A percentile compares a stretch with the other conserved stretches of the same genome.
Conservation (phyloP, 2,113 vertebrate species). For the Oncorhynchus mykiss region DNA sequence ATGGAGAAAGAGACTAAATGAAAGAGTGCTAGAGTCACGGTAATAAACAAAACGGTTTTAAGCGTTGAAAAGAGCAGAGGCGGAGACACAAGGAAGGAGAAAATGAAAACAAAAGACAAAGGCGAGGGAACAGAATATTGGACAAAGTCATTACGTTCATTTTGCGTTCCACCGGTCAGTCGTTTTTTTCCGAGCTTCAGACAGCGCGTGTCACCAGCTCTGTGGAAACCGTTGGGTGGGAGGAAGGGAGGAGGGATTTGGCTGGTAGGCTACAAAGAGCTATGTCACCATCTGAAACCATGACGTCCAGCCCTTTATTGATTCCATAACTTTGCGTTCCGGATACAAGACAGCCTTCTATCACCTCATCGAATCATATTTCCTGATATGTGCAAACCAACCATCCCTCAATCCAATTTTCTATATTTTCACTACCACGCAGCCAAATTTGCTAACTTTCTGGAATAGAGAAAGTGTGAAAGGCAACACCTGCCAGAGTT, state of each 20-base stretch:
- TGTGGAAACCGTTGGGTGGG: neutral
- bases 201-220: neutral
- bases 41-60: too few relatives aligned
- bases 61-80: neutral
- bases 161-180: neutral
- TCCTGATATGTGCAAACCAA: neutral
- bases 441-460: neutral
- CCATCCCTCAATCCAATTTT: neutral
- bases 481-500: too few relatives aligned
- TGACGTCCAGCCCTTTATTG: constrained; percentile 7
- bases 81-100: neutral
- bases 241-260: neutral
- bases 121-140: neutral
- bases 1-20: neutral
- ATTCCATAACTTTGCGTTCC: neutral
- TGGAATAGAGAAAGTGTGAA: neutral
- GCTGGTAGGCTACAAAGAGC: neutral
- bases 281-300: neutral
- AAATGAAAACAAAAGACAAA: neutral
- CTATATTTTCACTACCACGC: neutral
- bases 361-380: constrained; percentile 9
- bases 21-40: too few relatives aligned
- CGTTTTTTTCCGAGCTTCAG: neutral
- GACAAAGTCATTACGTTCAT: neutral
- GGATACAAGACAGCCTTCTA: neutral